Conservation (phyloP, 2,113 vertebrate species). For the Indri indri region DNA sequence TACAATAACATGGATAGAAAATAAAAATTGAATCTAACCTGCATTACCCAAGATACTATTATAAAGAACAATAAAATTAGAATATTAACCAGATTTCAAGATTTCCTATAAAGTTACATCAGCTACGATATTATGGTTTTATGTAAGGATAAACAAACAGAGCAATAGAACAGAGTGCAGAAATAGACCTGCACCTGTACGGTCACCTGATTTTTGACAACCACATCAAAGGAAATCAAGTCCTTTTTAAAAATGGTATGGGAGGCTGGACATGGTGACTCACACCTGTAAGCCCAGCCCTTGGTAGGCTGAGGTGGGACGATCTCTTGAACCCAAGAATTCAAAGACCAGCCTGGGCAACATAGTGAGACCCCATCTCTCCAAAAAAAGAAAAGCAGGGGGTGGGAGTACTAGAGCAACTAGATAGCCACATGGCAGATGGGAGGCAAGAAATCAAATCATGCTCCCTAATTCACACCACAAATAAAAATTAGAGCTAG, state of each 20-base stretch:
- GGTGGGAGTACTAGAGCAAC: background rate
- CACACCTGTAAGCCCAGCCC: no score
- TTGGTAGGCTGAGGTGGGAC: no score
- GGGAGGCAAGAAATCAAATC: background rate
- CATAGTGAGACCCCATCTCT: no score
- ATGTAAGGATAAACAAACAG: background rate
- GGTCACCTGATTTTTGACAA: background rate
- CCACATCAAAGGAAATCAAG: background rate
- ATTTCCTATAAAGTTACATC: background rate
- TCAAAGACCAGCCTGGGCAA: no score
- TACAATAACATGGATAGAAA: background rate
- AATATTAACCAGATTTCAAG: background rate
- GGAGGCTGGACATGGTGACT: no score
- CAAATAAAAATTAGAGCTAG: background rate
- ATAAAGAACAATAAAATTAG: background rate
- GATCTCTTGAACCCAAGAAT: no score
- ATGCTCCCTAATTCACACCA: background rate
- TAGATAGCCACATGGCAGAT: background rate
- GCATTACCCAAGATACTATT: background rate
- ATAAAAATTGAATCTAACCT: background rate
- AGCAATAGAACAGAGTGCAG: background rate
- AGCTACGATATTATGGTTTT: background rate
- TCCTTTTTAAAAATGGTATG: no score
- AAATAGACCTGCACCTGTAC: background rate
- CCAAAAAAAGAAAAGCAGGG: background rate